Evolutionary conservation across 2,113 vertebrate species (phyloP), one percentile per base, ranked within the genome.

Genomic region (Toxostoma redivivum): DNA sequence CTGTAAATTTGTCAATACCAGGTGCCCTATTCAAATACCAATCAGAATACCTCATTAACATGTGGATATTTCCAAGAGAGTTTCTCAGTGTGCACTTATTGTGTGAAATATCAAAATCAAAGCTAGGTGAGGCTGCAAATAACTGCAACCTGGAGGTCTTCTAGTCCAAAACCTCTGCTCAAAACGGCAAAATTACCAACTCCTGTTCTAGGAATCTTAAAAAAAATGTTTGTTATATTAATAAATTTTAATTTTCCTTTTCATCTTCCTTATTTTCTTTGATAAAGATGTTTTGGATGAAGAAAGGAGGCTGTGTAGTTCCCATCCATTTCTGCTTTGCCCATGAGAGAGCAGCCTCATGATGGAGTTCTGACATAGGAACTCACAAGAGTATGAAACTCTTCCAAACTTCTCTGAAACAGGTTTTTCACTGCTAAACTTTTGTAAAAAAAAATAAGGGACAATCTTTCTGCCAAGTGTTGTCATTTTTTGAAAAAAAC

Each of bases 251-350:
- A 20, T 51, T 5, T 58, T 83, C 15, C 7, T 58, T 54, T 54
- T 35, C 0, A 27, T 25, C 10, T 70, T 70, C 13, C 16, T 70
- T 44, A 56, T 78, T 78, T 77, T n/a, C 25, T 47, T 24, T 18
- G 31, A 30, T 38, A 71, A 77, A 70, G 18, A 30, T 21, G 6
- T 11, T 57, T 33, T 28, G 10, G 13, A 40, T 62, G 20, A 66
- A 74, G 47, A 78, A 72, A 21, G 11, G 5, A 74, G 18, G 8
- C 2, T 0, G 0, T 20, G 70, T 48, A 0, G 0, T 31, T 71
- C 31, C 66, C 3, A 1, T 31, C 7, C 15, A 25, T 15, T 45
- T 60, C 45, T 72, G 12, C 11, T 76, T 42, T 81, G 38, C 10
- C 42, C 21, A 8, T 15, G 22, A 20, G 15, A 62, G 33, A 83